These are phyloP conservation scores for Tricholauxania praeusta DNA, from an alignment of 2,888 invertebrate genomes.

Conservation along the genomic window DNA sequence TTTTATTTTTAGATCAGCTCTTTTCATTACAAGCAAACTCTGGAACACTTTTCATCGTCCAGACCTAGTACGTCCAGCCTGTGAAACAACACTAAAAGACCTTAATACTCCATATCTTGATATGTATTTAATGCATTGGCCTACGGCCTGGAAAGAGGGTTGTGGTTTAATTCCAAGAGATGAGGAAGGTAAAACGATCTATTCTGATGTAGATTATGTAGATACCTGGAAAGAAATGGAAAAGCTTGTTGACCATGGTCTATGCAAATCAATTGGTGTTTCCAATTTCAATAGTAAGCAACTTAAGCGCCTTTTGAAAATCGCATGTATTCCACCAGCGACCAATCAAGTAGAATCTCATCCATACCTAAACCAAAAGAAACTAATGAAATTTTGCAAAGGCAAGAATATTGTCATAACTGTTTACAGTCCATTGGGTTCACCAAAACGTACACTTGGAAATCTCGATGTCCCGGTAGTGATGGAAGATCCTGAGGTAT, in stretches of 20 bases:
- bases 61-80: slow-evolving; percentile 78
- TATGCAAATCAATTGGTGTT: slow-evolving; percentile 75
- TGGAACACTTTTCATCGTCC: slow-evolving; percentile 91
- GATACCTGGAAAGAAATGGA: slow-evolving; percentile 84
- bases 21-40: slow-evolving; percentile 82
- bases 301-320: slow-evolving; percentile 74
- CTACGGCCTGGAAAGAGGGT: slow-evolving; percentile 85
- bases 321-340: slow-evolving; percentile 74
- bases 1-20: slow-evolving; percentile 68
- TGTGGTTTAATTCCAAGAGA: slow-evolving; percentile 73
- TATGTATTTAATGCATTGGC: slow-evolving; percentile 93
- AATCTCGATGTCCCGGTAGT: slow-evolving; percentile 75
- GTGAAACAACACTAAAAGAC: slow-evolving; percentile 77
- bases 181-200: slow-evolving; percentile 72
- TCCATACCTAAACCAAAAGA: slow-evolving; percentile 80
- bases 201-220: slow-evolving; percentile 77
- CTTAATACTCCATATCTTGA: slow-evolving; percentile 84
- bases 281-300: slow-evolving; percentile 86
- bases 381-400: slow-evolving; percentile 77
- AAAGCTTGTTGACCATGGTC: slow-evolving; percentile 73
- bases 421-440: slow-evolving; percentile 87
- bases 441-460: slow-evolving; percentile 74
- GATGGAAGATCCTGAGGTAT: slow-evolving; percentile 78
- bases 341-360: slow-evolving; percentile 81
- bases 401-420: slow-evolving; percentile 76